These are phyloP conservation scores for Lottia gigantea DNA, from an alignment of 2,888 invertebrate species.

Conservation along the genomic window DNA sequence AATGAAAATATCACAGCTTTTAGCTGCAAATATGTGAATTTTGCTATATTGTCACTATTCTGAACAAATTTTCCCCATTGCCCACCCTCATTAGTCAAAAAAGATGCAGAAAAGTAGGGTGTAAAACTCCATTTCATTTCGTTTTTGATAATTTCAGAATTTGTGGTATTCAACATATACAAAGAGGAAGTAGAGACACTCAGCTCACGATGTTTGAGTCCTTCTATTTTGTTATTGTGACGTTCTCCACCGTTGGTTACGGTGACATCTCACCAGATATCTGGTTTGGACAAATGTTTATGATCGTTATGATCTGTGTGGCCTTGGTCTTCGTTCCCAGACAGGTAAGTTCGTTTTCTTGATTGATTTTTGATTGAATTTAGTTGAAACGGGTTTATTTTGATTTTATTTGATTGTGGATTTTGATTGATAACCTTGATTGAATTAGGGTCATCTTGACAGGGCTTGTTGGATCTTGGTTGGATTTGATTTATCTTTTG, in stretches of 20 bases:
- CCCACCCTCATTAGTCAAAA: background rate
- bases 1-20: no score
- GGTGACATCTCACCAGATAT: conserved; percentile 60
- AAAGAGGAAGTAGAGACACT: conserved; percentile 79
- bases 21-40: no score
- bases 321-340: conserved; percentile 49
- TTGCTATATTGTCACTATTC: no score
- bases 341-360: conserved; percentile 35
- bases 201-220: conserved; percentile 94
- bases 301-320: conserved; percentile 52
- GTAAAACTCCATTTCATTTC: no score
- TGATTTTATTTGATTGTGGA: no score
- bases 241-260: conserved; percentile 74
- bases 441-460: no score
- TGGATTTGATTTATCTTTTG: no score
- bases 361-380: no score
- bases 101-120: no score
- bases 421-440: no score
- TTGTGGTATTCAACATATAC: conserved; percentile 97
- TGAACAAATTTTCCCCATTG: background rate
- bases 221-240: conserved; percentile 96
- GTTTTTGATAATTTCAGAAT: conserved; percentile 76
- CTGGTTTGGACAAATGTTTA: conserved; percentile 51
- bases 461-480: no score
- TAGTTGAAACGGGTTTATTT: no score